Conservation (phyloP, 2,113 vertebrate genomes). For the Calyptomena viridis region DNA sequence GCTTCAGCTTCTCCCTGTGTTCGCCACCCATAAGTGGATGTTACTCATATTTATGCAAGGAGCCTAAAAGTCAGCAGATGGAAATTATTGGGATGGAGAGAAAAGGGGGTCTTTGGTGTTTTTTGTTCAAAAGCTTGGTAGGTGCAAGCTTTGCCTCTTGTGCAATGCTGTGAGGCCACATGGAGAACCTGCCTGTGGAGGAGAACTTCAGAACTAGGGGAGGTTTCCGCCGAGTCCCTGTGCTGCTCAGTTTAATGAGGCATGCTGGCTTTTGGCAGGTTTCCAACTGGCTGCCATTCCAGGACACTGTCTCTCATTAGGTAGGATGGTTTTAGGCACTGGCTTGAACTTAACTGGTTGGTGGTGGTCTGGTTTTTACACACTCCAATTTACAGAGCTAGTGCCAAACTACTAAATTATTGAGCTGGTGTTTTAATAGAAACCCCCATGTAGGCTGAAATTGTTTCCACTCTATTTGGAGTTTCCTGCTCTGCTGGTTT, state of each 20-base stretch:
- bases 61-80: background rate
- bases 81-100: background rate
- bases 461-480: constrained; percentile 40
- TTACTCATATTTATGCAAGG: background rate
- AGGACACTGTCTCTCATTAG: background rate
- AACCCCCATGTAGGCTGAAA: constrained; percentile 7
- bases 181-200: background rate
- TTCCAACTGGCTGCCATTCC: background rate
- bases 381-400: background rate
- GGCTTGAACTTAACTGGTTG: background rate
- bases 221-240: background rate
- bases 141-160: background rate
- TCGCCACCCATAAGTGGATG: background rate
- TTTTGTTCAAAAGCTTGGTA: background rate
- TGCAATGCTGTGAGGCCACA: background rate
- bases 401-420: background rate
- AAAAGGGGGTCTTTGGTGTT: background rate
- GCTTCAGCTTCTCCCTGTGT: background rate
- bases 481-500: constrained; percentile 33
- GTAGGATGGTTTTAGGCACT: background rate
- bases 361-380: constrained; percentile 19
- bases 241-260: background rate
- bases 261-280: background rate
- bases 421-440: constrained; percentile 30
- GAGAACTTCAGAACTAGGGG: background rate